Evolutionary conservation across 2,888 invertebrate species (phyloP).

Genomic region (Charanyca ferruginea): DNA sequence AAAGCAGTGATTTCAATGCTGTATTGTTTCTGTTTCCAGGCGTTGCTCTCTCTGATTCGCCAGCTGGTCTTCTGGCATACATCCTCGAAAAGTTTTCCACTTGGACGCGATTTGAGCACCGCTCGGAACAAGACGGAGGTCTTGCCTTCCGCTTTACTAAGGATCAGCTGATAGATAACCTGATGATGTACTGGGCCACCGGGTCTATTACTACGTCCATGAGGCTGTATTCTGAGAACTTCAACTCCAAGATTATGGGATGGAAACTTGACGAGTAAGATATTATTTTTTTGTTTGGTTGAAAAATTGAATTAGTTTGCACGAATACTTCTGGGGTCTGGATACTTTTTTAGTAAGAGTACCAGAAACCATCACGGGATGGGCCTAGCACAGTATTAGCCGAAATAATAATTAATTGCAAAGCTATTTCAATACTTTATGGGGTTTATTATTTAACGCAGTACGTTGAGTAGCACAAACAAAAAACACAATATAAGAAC

Average conservation of each 20-base stretch:
- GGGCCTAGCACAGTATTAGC: too few relatives aligned
- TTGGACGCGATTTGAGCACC: slow-evolving; percentile 91
- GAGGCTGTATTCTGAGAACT: slow-evolving; percentile 94
- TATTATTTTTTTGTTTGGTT: not conserved
- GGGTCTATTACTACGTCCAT: slow-evolving; percentile 94
- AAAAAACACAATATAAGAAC: too few relatives aligned
- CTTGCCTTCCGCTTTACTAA: slow-evolving; percentile 92
- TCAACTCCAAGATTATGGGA: slow-evolving; percentile 73
- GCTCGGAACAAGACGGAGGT: slow-evolving; percentile 92
- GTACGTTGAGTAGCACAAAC: too few relatives aligned
- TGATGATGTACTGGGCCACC: slow-evolving; percentile 96
- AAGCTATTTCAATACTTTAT: too few relatives aligned
- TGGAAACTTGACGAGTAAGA: slow-evolving; percentile 85
- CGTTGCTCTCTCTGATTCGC: slow-evolving; percentile 93
- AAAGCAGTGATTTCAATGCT: not conserved
- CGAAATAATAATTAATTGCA: too few relatives aligned
- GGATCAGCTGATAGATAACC: slow-evolving; percentile 94
- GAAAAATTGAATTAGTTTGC: too few relatives aligned
- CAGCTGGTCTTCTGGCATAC: slow-evolving; percentile 95
- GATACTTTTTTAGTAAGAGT: too few relatives aligned
- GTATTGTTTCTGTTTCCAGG: slow-evolving; percentile 84
- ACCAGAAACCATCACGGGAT: too few relatives aligned
- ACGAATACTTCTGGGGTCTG: too few relatives aligned
- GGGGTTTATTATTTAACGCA: too few relatives aligned
- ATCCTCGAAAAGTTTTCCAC: slow-evolving; percentile 96